phyloP scores from a whole-genome alignment of 2,888 invertebrate genomes.

The Netelia melanura region DNA sequence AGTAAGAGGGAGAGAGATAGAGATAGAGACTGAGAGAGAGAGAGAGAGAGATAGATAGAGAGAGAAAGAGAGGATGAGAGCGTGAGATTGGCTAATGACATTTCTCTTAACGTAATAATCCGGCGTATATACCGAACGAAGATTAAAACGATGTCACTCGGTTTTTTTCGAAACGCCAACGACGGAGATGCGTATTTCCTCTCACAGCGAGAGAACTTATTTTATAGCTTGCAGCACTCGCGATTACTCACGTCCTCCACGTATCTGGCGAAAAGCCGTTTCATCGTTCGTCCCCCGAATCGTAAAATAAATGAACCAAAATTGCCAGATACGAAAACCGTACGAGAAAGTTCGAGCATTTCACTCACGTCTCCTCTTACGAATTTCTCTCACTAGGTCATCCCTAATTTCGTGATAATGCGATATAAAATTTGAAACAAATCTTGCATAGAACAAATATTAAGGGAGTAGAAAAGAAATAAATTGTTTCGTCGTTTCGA shows the following conservation, averaged over 20 bases:
- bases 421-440: neutral
- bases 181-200: neutral
- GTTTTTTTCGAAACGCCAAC: neutral
- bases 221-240: neutral
- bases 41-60: constrained; percentile 57
- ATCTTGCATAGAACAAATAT: too few relatives aligned
- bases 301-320: neutral
- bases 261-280: neutral
- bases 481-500: neutral
- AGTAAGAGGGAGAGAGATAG: constrained; percentile 14
- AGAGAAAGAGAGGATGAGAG: constrained; percentile 56
- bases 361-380: neutral
- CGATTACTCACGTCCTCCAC: neutral
- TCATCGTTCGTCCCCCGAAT: neutral
- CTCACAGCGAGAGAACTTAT: neutral
- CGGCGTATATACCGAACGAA: neutral
- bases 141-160: constrained; percentile 21
- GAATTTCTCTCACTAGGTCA: too few relatives aligned
- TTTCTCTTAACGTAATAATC: constrained; percentile 20
- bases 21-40: constrained; percentile 49
- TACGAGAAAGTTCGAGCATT: neutral
- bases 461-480: neutral
- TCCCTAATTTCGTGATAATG: neutral
- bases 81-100: constrained; percentile 43
- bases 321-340: neutral